A percentile compares a stretch with the other conserved stretches of the same genome.
These are phyloP conservation scores for Amyelois transitella DNA, from an alignment of 1,140 invertebrate species.

Conservation along the genomic window DNA sequence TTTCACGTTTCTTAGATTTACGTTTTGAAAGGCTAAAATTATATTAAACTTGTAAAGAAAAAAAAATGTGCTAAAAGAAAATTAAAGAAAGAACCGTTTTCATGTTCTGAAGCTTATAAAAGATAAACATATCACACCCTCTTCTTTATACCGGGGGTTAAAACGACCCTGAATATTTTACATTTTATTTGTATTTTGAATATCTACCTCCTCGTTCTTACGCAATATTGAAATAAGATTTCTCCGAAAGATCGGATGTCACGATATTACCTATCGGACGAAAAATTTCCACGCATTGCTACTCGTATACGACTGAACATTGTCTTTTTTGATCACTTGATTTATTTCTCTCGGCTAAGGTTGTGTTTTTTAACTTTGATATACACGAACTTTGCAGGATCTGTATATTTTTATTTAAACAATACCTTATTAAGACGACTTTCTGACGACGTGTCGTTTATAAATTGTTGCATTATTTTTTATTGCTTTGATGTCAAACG, in stretches of 20 bases:
- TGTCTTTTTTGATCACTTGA: constrained; percentile 5
- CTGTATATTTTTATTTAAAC: constrained; percentile 2
- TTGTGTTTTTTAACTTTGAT: neutral
- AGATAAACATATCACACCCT: too few relatives aligned
- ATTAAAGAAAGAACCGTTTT: too few relatives aligned
- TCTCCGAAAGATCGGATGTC: constrained; percentile 21
- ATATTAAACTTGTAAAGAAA: too few relatives aligned
- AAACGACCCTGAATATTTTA: too few relatives aligned
- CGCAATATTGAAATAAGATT: constrained; percentile 15
- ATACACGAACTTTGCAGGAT: neutral
- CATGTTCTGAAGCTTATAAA: too few relatives aligned
- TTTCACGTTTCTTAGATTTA: too few relatives aligned
- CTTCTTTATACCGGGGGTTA: too few relatives aligned
- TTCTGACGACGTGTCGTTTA: neutral
- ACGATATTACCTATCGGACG: constrained; percentile 29
- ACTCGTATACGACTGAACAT: constrained; percentile 26
- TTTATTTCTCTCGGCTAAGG: constrained; percentile 12
- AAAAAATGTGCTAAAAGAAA: too few relatives aligned
- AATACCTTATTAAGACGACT: constrained; percentile 2
- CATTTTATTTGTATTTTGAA: neutral
- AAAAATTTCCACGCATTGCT: constrained; percentile 30
- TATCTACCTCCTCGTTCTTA: neutral
- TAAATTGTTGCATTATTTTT: neutral
- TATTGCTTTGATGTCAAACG: neutral
- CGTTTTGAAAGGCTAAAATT: too few relatives aligned